phyloP scores from a whole-genome alignment of 2,888 invertebrate genomes.

The Dioctria rufipes region DNA sequence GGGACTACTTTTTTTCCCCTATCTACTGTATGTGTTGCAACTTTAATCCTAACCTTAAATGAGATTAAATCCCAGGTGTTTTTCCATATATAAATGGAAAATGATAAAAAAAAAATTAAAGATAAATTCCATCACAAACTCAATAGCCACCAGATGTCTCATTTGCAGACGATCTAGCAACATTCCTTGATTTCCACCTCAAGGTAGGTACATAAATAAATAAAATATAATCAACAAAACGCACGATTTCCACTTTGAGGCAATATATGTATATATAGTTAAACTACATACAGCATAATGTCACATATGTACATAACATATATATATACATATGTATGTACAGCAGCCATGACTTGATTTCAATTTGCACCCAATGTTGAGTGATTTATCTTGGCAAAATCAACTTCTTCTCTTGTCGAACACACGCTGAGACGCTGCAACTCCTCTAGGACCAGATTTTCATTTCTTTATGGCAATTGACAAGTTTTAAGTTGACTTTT shows the following conservation, averaged over 20 bases:
- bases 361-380: constrained; percentile 51
- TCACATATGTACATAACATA: too few species aligned
- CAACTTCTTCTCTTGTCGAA: constrained; percentile 41
- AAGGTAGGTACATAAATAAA: background rate
- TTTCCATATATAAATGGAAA: constrained; percentile 40
- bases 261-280: too few species aligned
- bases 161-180: constrained; percentile 50
- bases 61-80: constrained; percentile 36
- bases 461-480: constrained; percentile 46
- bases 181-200: constrained; percentile 30
- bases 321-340: too few species aligned
- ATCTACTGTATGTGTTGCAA: constrained; percentile 2
- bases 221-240: background rate
- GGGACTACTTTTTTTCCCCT: constrained; percentile 20
- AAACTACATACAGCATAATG: too few species aligned
- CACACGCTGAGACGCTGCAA: constrained; percentile 3
- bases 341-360: constrained; percentile 33
- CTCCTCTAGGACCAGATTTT: constrained; percentile 52
- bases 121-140: constrained; percentile 32
- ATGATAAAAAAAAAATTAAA: constrained; percentile 39
- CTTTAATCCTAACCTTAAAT: constrained; percentile 34
- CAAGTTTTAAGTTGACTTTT: constrained; percentile 36
- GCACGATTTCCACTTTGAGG: background rate
- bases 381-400: constrained; percentile 51
- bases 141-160: constrained; percentile 49